Evolutionary conservation across 1,140 invertebrate genomes (phyloP), one percentile per base, ranked within the genome.

Genomic region (Drosophila sp.): DNA sequence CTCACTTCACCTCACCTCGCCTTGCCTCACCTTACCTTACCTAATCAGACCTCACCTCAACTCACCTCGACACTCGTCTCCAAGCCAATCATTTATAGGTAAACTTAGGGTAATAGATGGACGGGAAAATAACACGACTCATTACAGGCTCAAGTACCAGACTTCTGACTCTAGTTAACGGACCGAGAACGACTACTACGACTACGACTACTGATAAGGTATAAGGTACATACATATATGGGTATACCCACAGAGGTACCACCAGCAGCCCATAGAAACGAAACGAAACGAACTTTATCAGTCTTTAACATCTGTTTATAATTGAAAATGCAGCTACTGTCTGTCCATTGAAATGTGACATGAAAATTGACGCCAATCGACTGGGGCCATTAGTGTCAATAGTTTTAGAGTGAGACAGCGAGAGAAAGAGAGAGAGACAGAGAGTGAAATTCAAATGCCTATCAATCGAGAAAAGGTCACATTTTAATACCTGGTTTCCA

Each of bases 251-350:
- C 30, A 30, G 30, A 30, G 17, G 29, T 7, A 11, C 11, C 10
- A 35, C 11, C 23, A 8, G 27, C 41, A 29, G n/a, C 8, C 30
- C 11, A 44, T 17, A 4, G 40, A 47, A 44, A 30, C 25, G 47
- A 17, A 35, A 17, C 17, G 17, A 17, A 17, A 17, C 17, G 17
- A 8, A 62, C 69, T 77, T 77, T 89, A 90, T 89, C 84, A 77
- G 66, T 47, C 68, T 66, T 81, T 91, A 74, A 91, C 90, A 91
- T 91, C 90, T 91, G 90, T 91, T 91, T 90, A 79, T 91, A 91
- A 91, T 91, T 91, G 86, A 91, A 89, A 89, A 91, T 89, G 86
- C 90, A 90, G 90, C 90, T 91, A 91, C 90, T 86, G 89, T 79
- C 65, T 65, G 70, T 50, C 70, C 44, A 35, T 56, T 44, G 56